Evolutionary conservation across 35 echinoderm and acorn worm species (phyloP), one percentile per base, ranked within the genome.

Genomic region (Diadema setosum): DNA sequence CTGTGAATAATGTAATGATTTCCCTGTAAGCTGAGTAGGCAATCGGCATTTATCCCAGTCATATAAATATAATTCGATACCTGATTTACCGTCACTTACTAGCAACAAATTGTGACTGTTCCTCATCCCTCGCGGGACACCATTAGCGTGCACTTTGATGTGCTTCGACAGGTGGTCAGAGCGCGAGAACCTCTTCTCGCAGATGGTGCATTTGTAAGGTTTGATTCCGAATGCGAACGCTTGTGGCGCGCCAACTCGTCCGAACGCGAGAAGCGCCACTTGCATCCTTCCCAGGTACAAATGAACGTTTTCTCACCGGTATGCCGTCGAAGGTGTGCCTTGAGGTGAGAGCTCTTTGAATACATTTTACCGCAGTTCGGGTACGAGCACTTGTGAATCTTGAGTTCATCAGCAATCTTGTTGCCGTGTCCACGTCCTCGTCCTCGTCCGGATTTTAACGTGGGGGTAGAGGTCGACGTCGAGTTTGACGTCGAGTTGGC

Each of bases 321-420:
- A 70, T 98, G 96, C 8, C 96, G 88, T 45, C 96, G 78, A 45
- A 98, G 83, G 50, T 98, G 96, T 0, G 96, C 96, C 44, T 98
- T 98, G 24, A 98, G 86, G 59, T 98, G 96, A 8, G 96, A 98
- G 67, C 96, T 98, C 56, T 98, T 98, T 29, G 92, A 94, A 85
- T 98, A 98, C 92, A 94, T 98, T 67, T 98, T 98, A 45, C 93
- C 96, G 65, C 96, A 98, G 83, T 98, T 98, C 29, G 89, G 85
- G 65, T 98, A 98, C 14, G 92, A 91, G 59, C 96, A 98, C 80
- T 98, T 98, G 58, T 98, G 96, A 65, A 98, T 94, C 70, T 98
- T 98, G 2, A 97, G 95, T 87, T 98, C 96, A 36, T 98, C 96
- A 8, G 96, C 92, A 16, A 90, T 89, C 80, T 91, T 94, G 50